phyloP scores from a whole-genome alignment of 2,113 vertebrate genomes.

The Rhinolophus sinicus region DNA sequence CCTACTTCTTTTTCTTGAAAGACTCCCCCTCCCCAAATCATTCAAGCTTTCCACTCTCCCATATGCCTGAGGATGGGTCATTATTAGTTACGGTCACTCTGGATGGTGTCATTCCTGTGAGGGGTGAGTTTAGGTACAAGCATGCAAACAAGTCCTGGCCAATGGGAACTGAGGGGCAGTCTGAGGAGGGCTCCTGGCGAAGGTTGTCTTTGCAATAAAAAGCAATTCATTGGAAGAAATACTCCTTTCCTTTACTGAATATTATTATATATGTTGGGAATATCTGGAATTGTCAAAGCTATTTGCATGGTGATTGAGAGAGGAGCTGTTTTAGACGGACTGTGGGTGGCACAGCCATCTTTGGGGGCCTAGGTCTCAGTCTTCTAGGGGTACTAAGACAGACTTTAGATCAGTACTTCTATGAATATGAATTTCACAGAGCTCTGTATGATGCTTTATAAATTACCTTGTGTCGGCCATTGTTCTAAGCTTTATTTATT shows the following conservation, averaged over 20 bases:
- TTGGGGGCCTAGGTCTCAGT: neutral
- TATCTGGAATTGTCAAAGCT: neutral
- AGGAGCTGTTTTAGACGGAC: neutral
- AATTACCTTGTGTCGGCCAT: neutral
- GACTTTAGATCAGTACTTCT: neutral
- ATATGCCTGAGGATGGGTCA: neutral
- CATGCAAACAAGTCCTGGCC: neutral
- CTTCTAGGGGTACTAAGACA: neutral
- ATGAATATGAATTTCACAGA: neutral
- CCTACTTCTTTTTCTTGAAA: neutral
- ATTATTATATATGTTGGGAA: neutral
- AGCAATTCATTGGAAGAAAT: neutral
- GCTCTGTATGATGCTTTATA: neutral
- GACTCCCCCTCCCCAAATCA: neutral
- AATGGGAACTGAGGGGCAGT: neutral
- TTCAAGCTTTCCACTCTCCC: neutral
- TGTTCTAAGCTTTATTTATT: neutral
- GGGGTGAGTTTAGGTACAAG: neutral
- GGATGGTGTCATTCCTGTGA: neutral
- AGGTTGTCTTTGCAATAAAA: neutral
- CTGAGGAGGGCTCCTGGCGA: neutral
- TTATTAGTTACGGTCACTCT: neutral
- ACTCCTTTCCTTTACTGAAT: neutral
- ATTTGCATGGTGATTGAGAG: neutral
- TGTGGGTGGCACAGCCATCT: neutral